Percentiles rank a stretch among this genome's conserved stretches.
These are phyloP conservation scores for Numida meleagris DNA, from an alignment of 2,113 vertebrate species.

Conservation along the genomic window DNA sequence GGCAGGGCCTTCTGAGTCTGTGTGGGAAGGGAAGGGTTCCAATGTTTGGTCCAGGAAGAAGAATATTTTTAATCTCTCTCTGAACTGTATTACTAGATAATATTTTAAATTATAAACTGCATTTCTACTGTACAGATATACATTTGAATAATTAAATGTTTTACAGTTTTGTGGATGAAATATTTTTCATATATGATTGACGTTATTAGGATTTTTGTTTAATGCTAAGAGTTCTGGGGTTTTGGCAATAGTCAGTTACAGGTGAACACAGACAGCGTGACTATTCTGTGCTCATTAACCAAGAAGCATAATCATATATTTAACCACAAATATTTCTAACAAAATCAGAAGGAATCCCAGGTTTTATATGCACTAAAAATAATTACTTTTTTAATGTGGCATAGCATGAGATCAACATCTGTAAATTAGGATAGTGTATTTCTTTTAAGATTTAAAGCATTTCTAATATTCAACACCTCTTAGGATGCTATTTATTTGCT, in stretches of 20 bases:
- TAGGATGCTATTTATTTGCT: background rate
- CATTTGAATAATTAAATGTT: background rate
- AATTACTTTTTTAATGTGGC: background rate
- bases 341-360: background rate
- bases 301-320: background rate
- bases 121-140: background rate
- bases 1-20: background rate
- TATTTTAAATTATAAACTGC: background rate
- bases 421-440: background rate
- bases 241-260: background rate
- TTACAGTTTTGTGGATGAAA: background rate
- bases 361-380: background rate
- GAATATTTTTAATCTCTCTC: background rate
- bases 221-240: background rate
- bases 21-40: background rate
- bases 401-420: background rate
- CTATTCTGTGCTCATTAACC: background rate
- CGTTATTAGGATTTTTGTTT: background rate
- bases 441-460: background rate
- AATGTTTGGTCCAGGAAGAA: background rate
- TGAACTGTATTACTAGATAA: background rate
- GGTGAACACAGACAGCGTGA: background rate
- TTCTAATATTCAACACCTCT: background rate
- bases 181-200: background rate
- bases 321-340: background rate